Conservation (phyloP, 2,797 vertebrate genomes). For the Etheostoma perlongum region DNA sequence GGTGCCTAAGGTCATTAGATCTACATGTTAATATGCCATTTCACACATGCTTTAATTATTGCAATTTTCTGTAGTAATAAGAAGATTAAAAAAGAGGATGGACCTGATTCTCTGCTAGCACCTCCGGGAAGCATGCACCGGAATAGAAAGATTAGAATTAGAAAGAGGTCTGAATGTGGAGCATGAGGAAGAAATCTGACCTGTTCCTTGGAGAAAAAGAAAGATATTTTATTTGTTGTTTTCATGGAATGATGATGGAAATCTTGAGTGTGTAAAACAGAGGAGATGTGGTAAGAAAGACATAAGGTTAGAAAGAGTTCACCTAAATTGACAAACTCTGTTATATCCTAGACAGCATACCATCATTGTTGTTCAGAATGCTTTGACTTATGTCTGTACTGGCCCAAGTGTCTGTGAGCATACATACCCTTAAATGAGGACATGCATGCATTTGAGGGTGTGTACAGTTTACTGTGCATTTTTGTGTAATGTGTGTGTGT, state of each 20-base stretch:
- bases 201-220: constrained; percentile 29
- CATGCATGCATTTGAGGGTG: background rate
- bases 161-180: constrained; percentile 59
- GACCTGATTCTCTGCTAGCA: constrained; percentile 49
- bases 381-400: background rate
- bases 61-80: constrained; percentile 51
- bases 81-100: constrained; percentile 50
- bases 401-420: background rate
- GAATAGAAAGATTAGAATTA: constrained; percentile 61
- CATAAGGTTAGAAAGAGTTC: background rate
- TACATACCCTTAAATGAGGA: background rate
- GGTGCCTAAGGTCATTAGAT: constrained; percentile 5
- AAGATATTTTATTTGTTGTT: constrained; percentile 18
- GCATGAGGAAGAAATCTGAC: constrained; percentile 30
- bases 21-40: constrained; percentile 16
- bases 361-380: background rate
- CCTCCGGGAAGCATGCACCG: constrained; percentile 60
- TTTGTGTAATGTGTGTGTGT: constrained; percentile 47
- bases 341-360: background rate
- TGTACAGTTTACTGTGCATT: constrained; percentile 28
- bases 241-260: constrained; percentile 19
- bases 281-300: constrained; percentile 16
- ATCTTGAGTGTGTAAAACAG: constrained; percentile 6
- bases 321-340: background rate
- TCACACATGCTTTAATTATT: constrained; percentile 24